Percentiles rank a stretch among this genome's conserved stretches.
Conservation (phyloP, 2,113 vertebrate species). For the Xenopus borealis region DNA sequence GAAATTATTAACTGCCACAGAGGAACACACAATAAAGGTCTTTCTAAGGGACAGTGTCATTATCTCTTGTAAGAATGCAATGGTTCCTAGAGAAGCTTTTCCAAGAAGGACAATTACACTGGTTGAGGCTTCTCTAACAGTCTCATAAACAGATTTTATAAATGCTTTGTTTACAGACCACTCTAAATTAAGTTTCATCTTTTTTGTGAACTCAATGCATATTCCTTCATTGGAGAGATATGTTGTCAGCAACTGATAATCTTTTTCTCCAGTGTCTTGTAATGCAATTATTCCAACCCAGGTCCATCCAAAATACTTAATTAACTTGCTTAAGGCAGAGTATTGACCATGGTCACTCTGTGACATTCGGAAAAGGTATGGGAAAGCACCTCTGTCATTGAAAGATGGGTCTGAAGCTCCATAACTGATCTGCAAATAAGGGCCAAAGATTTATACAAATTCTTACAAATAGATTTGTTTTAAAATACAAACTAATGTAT, state of each 20-base stretch:
- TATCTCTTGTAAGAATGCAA: background rate
- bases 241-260: background rate
- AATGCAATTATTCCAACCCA: constrained; percentile 6
- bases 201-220: background rate
- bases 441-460: no score
- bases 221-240: background rate
- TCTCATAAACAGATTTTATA: no score
- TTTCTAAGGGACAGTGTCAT: background rate
- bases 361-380: background rate
- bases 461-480: no score
- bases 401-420: background rate
- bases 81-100: background rate
- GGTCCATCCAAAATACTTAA: constrained; percentile 1
- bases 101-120: background rate
- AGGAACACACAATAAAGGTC: background rate
- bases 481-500: no score
- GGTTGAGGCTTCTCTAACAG: background rate
- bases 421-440: constrained; percentile 11
- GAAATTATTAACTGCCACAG: background rate
- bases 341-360: background rate
- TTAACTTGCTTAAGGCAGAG: background rate
- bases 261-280: background rate
- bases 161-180: background rate
- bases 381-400: background rate
- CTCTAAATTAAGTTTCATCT: background rate